Evolutionary conservation across 2,888 invertebrate species (phyloP), one percentile per base, ranked within the genome.

Genomic region (Alloplasta piceator): DNA sequence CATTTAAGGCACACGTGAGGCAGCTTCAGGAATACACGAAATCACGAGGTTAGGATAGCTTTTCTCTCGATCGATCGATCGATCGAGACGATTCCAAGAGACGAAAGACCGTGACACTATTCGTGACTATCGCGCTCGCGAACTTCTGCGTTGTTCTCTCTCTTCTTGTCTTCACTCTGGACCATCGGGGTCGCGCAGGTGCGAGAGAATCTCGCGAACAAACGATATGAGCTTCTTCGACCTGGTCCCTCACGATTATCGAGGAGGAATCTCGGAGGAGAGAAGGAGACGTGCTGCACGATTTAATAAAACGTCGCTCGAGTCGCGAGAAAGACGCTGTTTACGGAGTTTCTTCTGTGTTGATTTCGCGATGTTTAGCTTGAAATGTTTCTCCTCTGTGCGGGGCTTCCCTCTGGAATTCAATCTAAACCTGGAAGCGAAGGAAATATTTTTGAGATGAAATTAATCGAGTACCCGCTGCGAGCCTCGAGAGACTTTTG

Each of bases 51-150:
- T 26, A 5, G 71, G 72, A 66, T 67, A 77, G 56, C 10, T 50
- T 60, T 58, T 63, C 10, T 77, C 36, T 73, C 55, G 14, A 43
- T 26, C 14, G 10, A 67, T 61, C 78, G 46, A 43, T n/a, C 16
- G 48, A 39, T 66, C 63, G n/a, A 71, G 46, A 5, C 39, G 46
- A 38, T 52, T n/a, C 64, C 39, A 56, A 68, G 39, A 14, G 43
- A 66, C 60, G 74, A 66, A 66, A 74, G 74, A 68, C 70, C 79
- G 73, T 77, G 84, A 83, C 82, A 78, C 79, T 72, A 81, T 81
- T 84, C 79, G 76, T 63, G 58, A 26, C 68, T 52, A 83, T 81
- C 81, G 82, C 81, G 82, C 63, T 78, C 72, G 70, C 79, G 77
- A 83, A 83, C 80, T 83, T 83, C 82, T 80, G 64, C 56, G 36